A percentile compares a stretch with the other conserved stretches of the same genome.
Conservation (phyloP, 2,113 vertebrate species). For the Astur gentilis region DNA sequence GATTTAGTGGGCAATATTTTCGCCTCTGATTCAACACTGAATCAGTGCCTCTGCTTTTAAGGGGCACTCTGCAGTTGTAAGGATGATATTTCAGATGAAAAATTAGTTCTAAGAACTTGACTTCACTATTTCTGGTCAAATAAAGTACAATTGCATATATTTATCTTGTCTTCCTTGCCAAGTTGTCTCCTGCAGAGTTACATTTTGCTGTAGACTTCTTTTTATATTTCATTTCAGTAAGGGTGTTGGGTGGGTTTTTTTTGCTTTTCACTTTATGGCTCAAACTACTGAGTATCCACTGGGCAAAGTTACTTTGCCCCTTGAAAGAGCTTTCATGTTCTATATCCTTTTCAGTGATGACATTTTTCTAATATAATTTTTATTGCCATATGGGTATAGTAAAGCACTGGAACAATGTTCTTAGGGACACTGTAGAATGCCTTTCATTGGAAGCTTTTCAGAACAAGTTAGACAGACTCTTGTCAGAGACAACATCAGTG, state of each 20-base stretch:
- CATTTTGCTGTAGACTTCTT: background rate
- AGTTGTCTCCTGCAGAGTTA: background rate
- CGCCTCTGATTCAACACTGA: background rate
- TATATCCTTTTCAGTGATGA: background rate
- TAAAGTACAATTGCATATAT: background rate
- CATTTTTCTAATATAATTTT: background rate
- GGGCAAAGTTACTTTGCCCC: background rate
- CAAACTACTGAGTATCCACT: background rate
- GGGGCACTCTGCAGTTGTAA: background rate
- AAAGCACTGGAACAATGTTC: background rate
- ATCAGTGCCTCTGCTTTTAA: slow-evolving; percentile 15
- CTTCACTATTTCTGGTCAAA: background rate
- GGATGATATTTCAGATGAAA: slow-evolving; percentile 36
- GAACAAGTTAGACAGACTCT: background rate
- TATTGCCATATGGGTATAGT: background rate
- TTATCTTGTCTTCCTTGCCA: background rate
- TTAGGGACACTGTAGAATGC: background rate
- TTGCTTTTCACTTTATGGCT: background rate
- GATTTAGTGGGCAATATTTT: slow-evolving; percentile 39
- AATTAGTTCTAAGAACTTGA: background rate
- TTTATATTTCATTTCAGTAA: background rate
- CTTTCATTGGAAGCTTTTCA: background rate
- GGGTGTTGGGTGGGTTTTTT: background rate
- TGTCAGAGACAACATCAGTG: background rate
- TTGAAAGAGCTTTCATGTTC: background rate